Conservation (phyloP, 2,888 invertebrate species). For the Pachliopta kotzebuea region DNA sequence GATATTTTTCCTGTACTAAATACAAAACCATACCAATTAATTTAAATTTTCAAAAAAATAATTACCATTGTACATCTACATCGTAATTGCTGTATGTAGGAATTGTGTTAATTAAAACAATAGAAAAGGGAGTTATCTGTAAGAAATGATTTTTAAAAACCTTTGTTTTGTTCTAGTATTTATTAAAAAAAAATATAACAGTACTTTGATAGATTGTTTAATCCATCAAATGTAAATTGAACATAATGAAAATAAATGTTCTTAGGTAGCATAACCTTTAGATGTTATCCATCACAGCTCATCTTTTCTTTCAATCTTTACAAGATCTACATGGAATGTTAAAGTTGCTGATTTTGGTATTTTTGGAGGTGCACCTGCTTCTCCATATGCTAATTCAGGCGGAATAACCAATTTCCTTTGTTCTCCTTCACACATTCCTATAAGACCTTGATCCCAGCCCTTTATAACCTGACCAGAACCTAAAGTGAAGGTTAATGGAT, state of each 20-base stretch:
- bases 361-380: conserved; percentile 89
- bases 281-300: conserved; percentile 63
- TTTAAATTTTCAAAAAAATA: too few relatives aligned
- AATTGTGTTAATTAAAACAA: too few relatives aligned
- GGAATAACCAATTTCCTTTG: conserved; percentile 92
- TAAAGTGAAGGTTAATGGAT: conserved; percentile 89
- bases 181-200: too few relatives aligned
- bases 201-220: too few relatives aligned
- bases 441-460: conserved; percentile 94
- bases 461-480: conserved; percentile 93
- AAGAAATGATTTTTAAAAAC: too few relatives aligned
- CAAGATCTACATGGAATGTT: conserved; percentile 89
- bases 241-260: not conserved
- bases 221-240: not conserved
- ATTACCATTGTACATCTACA: too few relatives aligned
- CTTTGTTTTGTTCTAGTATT: too few relatives aligned
- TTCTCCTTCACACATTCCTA: conserved; percentile 94
- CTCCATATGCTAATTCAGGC: conserved; percentile 91
- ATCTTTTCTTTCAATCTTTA: conserved; percentile 85
- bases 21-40: too few relatives aligned
- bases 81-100: too few relatives aligned
- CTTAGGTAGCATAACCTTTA: not conserved
- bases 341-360: conserved; percentile 91
- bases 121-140: too few relatives aligned
- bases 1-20: too few relatives aligned